phyloP scores from a whole-genome alignment of 2,113 vertebrate genomes.

The Lepus timidus region DNA sequence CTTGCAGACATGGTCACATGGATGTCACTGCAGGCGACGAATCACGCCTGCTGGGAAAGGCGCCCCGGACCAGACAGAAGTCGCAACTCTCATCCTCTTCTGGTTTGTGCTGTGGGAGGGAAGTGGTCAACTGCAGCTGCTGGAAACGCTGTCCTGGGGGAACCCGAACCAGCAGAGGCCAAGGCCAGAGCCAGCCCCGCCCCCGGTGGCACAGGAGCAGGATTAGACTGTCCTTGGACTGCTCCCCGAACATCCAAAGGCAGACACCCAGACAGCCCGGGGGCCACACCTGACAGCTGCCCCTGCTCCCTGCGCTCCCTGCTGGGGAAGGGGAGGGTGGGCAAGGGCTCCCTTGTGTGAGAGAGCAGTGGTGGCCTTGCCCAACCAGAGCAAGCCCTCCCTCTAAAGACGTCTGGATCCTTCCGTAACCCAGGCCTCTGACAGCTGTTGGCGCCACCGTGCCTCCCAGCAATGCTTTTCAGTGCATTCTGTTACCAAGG shows the following conservation, averaged over 20 bases:
- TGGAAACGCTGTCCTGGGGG: neutral
- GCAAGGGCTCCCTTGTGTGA: neutral
- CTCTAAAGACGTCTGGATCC: neutral
- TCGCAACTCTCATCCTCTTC: neutral
- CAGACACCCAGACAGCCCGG: neutral
- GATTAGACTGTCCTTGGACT: neutral
- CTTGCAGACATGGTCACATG: neutral
- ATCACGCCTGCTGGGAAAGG: neutral
- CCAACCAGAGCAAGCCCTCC: constrained; percentile 3
- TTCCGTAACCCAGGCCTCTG: neutral
- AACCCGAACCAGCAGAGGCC: neutral
- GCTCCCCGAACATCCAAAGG: neutral
- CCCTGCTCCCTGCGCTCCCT: neutral
- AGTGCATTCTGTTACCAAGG: neutral
- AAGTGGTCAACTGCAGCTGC: neutral
- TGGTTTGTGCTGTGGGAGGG: neutral
- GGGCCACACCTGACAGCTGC: neutral
- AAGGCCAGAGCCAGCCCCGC: too few species aligned
- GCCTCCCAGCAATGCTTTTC: neutral
- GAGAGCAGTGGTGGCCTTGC: neutral
- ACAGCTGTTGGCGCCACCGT: neutral
- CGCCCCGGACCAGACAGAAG: neutral
- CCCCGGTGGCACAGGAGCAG: neutral
- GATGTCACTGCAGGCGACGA: neutral
- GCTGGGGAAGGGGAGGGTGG: neutral